A percentile compares a stretch with the other conserved stretches of the same genome.
phyloP scores from a whole-genome alignment of 1,140 invertebrate species.

The Sitodiplosis mosellana region DNA sequence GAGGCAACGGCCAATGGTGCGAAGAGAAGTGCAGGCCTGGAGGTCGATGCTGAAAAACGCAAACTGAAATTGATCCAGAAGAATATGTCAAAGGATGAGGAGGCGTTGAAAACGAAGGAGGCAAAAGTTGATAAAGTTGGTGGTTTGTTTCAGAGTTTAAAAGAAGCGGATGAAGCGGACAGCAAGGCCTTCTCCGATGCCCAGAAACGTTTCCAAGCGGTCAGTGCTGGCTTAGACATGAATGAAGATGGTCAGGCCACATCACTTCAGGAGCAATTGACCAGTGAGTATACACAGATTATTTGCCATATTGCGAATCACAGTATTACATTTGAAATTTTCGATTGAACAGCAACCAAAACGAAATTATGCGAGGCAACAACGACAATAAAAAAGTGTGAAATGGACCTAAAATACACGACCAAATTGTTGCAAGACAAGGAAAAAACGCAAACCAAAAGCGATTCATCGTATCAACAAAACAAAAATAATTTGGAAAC shows the following conservation, averaged over 20 bases:
- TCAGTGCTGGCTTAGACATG: conserved; percentile 61
- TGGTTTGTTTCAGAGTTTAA: conserved; percentile 48
- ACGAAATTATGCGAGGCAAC: conserved; percentile 53
- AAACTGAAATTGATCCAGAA: conserved; percentile 47
- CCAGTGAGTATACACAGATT: conserved; percentile 32
- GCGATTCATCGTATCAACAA: conserved; percentile 49
- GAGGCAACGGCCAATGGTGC: conserved; percentile 48
- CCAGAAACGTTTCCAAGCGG: conserved; percentile 63
- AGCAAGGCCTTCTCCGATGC: conserved; percentile 47
- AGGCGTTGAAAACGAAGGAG: conserved; percentile 40
- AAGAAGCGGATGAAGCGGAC: conserved; percentile 45
- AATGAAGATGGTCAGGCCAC: conserved; percentile 62
- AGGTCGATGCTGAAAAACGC: conserved; percentile 47
- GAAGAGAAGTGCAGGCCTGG: conserved; percentile 48
- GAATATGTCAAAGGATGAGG: conserved; percentile 51
- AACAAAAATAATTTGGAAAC: conserved; percentile 44
- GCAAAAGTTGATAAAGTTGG: conserved; percentile 45
- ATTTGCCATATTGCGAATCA: neutral
- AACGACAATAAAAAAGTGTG: conserved; percentile 59
- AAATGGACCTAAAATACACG: conserved; percentile 56
- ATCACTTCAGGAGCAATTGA: conserved; percentile 80
- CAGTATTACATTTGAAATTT: neutral
- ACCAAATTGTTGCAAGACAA: conserved; percentile 47
- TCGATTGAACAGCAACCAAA: conserved; percentile 40
- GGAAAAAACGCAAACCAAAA: conserved; percentile 46